phyloP scores from a whole-genome alignment of 2,797 vertebrate species.

The Xyrichtys novacula region DNA sequence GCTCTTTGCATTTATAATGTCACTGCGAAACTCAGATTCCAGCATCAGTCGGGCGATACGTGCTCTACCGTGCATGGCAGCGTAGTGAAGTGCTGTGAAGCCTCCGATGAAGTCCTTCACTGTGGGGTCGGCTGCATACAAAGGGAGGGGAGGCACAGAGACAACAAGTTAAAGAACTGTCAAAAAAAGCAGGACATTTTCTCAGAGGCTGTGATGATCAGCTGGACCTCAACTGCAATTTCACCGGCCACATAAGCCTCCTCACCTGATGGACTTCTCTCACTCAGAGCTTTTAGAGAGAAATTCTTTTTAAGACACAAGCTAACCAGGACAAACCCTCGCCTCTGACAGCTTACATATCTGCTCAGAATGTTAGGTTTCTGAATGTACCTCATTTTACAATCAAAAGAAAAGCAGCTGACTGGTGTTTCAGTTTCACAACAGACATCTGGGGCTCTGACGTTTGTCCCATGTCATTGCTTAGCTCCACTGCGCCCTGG shows the following conservation, averaged over 20 bases:
- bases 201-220: neutral
- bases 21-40: constrained; percentile 93
- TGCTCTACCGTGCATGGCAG: constrained; percentile 97
- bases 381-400: no score
- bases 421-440: no score
- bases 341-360: no score
- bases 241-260: neutral
- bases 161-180: neutral
- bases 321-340: no score
- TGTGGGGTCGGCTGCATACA: constrained; percentile 92
- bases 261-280: neutral
- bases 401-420: no score
- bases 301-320: no score
- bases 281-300: neutral
- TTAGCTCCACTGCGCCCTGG: no score
- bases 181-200: neutral
- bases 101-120: constrained; percentile 98
- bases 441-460: no score
- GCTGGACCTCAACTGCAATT: neutral
- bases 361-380: no score
- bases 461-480: no score
- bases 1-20: constrained; percentile 98
- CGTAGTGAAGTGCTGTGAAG: constrained; percentile 98
- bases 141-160: constrained; percentile 1
- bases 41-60: constrained; percentile 97